These are phyloP conservation scores for Cavia porcellus DNA, from an alignment of 2,113 vertebrate species.

Conservation along the genomic window DNA sequence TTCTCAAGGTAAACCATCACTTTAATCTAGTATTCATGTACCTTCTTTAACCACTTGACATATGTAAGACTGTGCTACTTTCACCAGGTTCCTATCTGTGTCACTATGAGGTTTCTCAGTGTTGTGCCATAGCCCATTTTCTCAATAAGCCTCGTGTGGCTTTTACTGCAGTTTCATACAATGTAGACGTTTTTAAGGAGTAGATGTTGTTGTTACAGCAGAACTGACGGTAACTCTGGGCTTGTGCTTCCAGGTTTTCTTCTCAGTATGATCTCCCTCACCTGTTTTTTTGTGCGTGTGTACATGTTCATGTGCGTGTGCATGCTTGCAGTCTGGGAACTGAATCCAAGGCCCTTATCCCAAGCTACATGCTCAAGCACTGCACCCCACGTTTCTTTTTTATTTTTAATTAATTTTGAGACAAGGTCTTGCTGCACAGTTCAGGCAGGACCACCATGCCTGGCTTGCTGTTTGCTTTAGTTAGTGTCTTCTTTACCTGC, in stretches of 20 bases:
- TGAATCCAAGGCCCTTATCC: not conserved
- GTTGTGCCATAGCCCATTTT: not conserved
- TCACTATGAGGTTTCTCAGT: not conserved
- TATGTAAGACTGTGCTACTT: not conserved
- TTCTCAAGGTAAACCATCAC: not conserved
- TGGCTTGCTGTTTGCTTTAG: not conserved
- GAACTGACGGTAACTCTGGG: not conserved
- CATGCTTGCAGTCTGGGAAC: not conserved
- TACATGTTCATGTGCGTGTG: not conserved
- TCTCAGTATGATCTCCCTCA: not conserved
- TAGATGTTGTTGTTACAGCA: not conserved
- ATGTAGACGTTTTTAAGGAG: constrained; percentile 32
- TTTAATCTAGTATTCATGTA: not conserved
- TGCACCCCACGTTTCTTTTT: not conserved
- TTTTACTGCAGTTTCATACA: not conserved
- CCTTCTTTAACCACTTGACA: not conserved
- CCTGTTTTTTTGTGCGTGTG: not conserved
- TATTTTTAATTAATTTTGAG: not conserved
- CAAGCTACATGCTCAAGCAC: not conserved
- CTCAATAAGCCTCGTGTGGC: not conserved
- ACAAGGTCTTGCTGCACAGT: not conserved
- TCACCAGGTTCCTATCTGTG: not conserved
- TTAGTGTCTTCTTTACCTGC: not conserved
- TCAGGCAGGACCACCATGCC: not conserved
- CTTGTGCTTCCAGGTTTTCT: not conserved